These are phyloP conservation scores for Trinectes maculatus DNA, from an alignment of 2,113 vertebrate genomes.

Conservation along the genomic window DNA sequence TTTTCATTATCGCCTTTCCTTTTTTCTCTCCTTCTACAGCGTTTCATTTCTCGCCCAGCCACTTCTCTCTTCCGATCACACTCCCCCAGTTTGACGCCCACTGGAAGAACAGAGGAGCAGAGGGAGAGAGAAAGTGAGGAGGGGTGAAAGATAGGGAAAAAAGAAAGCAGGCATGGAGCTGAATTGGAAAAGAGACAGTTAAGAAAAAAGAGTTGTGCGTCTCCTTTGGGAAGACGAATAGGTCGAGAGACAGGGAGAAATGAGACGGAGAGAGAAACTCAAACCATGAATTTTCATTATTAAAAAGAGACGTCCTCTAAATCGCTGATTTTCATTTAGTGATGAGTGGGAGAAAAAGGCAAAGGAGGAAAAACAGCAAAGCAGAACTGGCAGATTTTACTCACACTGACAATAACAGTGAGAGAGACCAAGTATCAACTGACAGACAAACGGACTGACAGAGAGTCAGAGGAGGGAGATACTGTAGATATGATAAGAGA, in stretches of 20 bases:
- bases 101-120: constrained; percentile 71
- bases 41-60: constrained; percentile 78
- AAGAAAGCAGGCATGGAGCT: constrained; percentile 23
- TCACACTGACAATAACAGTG: constrained; percentile 29
- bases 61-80: constrained; percentile 79
- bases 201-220: constrained; percentile 31
- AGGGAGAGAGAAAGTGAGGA: constrained; percentile 53
- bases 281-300: constrained; percentile 48
- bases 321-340: constrained; percentile 33
- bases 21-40: constrained; percentile 69
- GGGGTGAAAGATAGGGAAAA: constrained; percentile 31
- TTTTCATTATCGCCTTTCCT: constrained; percentile 68
- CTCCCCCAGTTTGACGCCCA: constrained; percentile 80
- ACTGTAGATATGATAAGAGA: constrained; percentile 15
- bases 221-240: constrained; percentile 45
- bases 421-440: constrained; percentile 13
- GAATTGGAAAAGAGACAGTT: constrained; percentile 38
- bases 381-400: constrained; percentile 30
- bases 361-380: constrained; percentile 9
- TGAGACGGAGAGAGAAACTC: constrained; percentile 24
- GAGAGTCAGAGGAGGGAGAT: constrained; percentile 4
- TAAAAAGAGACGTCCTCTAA: constrained; percentile 26
- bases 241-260: constrained; percentile 28
- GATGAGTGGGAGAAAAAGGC: constrained; percentile 27
- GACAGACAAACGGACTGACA: constrained; percentile 8